Evolutionary conservation across 2,888 invertebrate species (phyloP), one percentile per base, ranked within the genome.

Genomic region (Hydrotaea diabolus): DNA sequence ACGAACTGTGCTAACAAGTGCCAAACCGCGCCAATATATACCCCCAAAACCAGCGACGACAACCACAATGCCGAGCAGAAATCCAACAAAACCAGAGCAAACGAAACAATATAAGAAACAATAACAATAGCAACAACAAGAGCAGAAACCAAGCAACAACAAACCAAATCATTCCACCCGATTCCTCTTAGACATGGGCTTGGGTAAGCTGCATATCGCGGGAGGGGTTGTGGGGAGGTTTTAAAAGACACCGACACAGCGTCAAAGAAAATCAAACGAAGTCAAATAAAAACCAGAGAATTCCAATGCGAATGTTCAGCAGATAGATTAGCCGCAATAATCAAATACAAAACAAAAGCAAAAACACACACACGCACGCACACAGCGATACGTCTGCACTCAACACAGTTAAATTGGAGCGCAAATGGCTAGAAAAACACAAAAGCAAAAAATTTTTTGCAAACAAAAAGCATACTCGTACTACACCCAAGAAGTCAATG

Each of bases 1-100:
- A 92, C 92, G 90, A 92, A 92, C 92, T 92, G 92, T 92, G 91
- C 91, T 89, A 89, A 89, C 90, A 89, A 88, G 86, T 87, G 89
- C 89, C 89, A 89, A 89, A 89, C 87, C 87, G 89, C 91, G 91
- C 88, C 89, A 92, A 91, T 92, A 91, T 92, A 92, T 92, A 92
- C 90, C 81, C 90, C 83, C 82, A 80, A 86, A 85, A 86, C 83
- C 49, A 75, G 72, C 80, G 39, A 36, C 53, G 31, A 15, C 17
- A 17, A 23, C 66, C 57, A 66, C 26, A 73, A 55, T 49, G 55
- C 55, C 64, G 81, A 82, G 76, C 71, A 83, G 39, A 59, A 77
- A 79, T 86, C 69, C 66, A 39, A 39, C 53, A 77, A 69, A 73
- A 71, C 77, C 85, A 53, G 66, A 82, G 55, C 73, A 78, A 86